phyloP scores from a whole-genome alignment of 2,113 vertebrate species.

The Hypomesus transpacificus region DNA sequence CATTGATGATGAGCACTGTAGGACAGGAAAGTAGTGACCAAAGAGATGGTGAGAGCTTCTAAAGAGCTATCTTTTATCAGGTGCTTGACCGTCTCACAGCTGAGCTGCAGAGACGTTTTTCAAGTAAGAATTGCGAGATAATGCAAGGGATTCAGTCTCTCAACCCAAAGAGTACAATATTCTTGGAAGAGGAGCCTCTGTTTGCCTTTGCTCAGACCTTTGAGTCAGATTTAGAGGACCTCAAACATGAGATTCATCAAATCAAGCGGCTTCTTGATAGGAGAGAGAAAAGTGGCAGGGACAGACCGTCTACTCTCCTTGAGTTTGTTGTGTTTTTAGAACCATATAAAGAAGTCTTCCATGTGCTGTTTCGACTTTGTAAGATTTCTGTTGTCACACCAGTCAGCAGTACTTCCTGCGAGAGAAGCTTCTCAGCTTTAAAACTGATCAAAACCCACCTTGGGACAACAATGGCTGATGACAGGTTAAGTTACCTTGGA shows the following conservation, averaged over 20 bases:
- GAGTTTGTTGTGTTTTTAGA: neutral
- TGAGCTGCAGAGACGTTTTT: constrained; percentile 15
- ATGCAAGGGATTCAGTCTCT: constrained; percentile 18
- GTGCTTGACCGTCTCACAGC: constrained; percentile 8
- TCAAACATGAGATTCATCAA: constrained; percentile 24
- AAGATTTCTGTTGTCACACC: constrained; percentile 16
- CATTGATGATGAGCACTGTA: constrained; percentile 20
- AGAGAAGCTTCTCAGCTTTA: constrained; percentile 21
- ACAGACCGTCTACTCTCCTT: constrained; percentile 14
- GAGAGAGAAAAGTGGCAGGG: constrained; percentile 17
- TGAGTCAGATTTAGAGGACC: too few species aligned
- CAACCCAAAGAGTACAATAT: constrained; percentile 16
- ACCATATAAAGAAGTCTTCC: constrained; percentile 12
- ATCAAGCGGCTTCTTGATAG: constrained; percentile 18
- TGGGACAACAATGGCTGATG: too few species aligned
- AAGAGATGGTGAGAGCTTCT: constrained; percentile 21
- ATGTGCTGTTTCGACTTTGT: constrained; percentile 20
- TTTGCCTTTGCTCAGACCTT: too few species aligned
- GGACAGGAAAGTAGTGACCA: constrained; percentile 15
- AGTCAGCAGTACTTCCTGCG: constrained; percentile 11
- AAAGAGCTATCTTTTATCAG: constrained; percentile 15
- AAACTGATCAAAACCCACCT: constrained; percentile 16
- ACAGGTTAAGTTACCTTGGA: too few species aligned
- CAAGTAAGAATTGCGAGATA: constrained; percentile 3
- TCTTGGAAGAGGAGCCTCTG: constrained; percentile 10